A percentile compares a stretch with the other conserved stretches of the same genome.
Conservation (phyloP, 1,140 invertebrate genomes). For the Cydia strobilella region DNA sequence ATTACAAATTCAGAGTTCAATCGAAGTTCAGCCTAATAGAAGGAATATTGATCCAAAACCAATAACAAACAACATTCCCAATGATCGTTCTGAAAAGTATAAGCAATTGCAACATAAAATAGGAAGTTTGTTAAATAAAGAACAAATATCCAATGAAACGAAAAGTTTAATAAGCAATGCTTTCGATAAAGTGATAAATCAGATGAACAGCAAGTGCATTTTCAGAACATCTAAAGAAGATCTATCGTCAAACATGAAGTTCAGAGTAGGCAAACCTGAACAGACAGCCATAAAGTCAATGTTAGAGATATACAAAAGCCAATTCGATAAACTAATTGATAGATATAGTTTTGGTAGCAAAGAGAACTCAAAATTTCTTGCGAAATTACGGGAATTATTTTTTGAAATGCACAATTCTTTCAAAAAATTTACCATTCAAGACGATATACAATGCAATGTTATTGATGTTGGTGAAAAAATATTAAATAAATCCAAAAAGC, state of each 20-base stretch:
- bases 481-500: neutral
- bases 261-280: neutral
- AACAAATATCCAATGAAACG: conserved; percentile 51
- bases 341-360: neutral
- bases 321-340: neutral
- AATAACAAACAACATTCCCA: neutral
- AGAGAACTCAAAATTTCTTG: conserved; percentile 27
- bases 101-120: conserved; percentile 55
- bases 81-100: conserved; percentile 41
- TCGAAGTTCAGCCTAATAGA: neutral
- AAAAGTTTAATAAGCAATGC: conserved; percentile 50
- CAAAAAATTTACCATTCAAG: conserved; percentile 39
- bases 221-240: neutral
- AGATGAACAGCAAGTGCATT: neutral
- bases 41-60: neutral
- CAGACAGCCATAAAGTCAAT: conserved; percentile 43
- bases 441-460: conserved; percentile 51
- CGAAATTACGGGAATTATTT: conserved; percentile 48
- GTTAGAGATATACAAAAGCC: conserved; percentile 29
- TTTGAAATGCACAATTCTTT: conserved; percentile 44
- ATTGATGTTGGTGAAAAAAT: conserved; percentile 28
- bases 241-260: neutral
- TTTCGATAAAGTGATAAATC: conserved; percentile 55
- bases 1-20: neutral
- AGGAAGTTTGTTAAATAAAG: conserved; percentile 47